A percentile compares a stretch with the other conserved stretches of the same genome.
Evolutionary conservation across 2,797 vertebrate species (phyloP).

Genomic region (Urophycis tenuis): DNA sequence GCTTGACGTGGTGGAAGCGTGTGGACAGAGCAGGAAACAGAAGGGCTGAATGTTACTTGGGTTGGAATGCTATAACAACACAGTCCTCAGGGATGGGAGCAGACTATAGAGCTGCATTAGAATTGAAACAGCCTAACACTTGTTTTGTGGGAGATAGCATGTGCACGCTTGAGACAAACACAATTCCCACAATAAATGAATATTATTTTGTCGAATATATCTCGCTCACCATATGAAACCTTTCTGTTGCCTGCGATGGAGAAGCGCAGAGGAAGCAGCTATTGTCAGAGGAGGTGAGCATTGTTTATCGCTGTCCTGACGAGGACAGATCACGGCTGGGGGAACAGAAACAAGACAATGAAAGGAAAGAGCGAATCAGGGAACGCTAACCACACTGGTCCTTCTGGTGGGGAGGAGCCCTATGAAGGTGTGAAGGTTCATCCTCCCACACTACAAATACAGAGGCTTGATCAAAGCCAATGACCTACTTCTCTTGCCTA

Average conservation of each 20-base stretch:
- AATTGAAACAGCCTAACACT: too few species aligned
- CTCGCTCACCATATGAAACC: too few species aligned
- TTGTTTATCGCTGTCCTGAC: neutral
- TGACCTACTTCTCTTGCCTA: conserved; percentile 63
- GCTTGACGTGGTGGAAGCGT: too few species aligned
- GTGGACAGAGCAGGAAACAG: too few species aligned
- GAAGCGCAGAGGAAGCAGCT: too few species aligned
- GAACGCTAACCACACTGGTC: conserved; percentile 1
- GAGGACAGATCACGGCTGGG: neutral
- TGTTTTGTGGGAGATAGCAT: neutral
- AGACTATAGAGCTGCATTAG: too few species aligned
- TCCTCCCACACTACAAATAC: conserved; percentile 52
- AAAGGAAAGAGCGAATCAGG: conserved; percentile 14
- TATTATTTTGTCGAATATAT: neutral
- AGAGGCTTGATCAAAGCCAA: conserved; percentile 58
- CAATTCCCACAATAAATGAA: neutral
- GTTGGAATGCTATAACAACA: too few species aligned
- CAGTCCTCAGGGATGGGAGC: too few species aligned
- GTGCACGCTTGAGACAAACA: neutral
- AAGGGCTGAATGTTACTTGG: too few species aligned
- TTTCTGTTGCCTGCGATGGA: too few species aligned
- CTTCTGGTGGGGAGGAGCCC: conserved; percentile 22
- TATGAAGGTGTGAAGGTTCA: conserved; percentile 34
- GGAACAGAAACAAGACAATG: conserved; percentile 5
- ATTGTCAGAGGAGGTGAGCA: too few species aligned